These are phyloP conservation scores for Cotesia vestalis DNA, from an alignment of 1,140 invertebrate genomes.

Conservation along the genomic window DNA sequence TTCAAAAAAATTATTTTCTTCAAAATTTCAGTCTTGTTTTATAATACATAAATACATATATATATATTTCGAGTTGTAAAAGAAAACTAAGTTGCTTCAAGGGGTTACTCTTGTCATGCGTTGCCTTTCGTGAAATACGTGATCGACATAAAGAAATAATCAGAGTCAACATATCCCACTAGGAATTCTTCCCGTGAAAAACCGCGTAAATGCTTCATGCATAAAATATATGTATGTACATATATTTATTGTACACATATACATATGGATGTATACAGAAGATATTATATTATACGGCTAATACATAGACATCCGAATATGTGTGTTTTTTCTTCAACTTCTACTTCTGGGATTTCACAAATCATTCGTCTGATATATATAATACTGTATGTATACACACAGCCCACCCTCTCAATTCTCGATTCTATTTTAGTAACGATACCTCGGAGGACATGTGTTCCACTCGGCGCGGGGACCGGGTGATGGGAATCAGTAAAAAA, in stretches of 20 bases:
- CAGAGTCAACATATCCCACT: constrained; percentile 25
- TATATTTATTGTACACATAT: constrained; percentile 20
- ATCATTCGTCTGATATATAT: constrained; percentile 23
- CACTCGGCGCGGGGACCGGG: constrained; percentile 1
- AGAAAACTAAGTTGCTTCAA: constrained; percentile 17
- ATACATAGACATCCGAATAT: not conserved
- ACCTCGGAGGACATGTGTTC: constrained; percentile 33
- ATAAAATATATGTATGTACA: constrained; percentile 26
- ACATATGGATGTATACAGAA: constrained; percentile 26
- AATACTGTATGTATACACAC: not conserved
- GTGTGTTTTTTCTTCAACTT: constrained; percentile 24
- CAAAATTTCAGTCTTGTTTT: too few species aligned
- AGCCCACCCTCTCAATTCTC: constrained; percentile 20
- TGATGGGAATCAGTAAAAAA: constrained; percentile 5
- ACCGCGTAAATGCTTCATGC: constrained; percentile 25
- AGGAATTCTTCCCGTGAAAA: constrained; percentile 14
- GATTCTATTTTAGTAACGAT: constrained; percentile 33
- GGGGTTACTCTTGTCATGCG: constrained; percentile 22
- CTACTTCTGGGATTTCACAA: constrained; percentile 36
- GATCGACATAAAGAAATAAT: constrained; percentile 31
- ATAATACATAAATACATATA: too few species aligned
- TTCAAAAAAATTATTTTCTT: too few species aligned
- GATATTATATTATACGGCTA: not conserved
- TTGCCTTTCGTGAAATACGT: constrained; percentile 26
- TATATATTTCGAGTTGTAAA: too few species aligned